Evolutionary conservation across 2,888 invertebrate species (phyloP).

Genomic region (Synanthedon formicaeformis): DNA sequence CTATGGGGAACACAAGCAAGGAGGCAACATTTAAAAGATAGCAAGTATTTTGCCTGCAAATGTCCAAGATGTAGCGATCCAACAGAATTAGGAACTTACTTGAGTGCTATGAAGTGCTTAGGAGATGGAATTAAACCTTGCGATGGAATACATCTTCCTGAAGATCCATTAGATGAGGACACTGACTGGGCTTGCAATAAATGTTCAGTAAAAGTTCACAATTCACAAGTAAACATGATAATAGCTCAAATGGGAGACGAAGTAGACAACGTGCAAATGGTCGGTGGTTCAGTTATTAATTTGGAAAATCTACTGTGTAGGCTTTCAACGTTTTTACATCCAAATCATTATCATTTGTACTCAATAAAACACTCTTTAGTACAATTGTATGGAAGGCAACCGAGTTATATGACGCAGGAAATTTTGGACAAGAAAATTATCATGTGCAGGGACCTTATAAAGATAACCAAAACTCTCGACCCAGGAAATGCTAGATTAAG

Average conservation of each 20-base stretch:
- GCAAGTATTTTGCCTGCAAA: slow-evolving; percentile 82
- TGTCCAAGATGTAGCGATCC: slow-evolving; percentile 83
- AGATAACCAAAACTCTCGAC: slow-evolving; percentile 75
- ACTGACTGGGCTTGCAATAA: slow-evolving; percentile 83
- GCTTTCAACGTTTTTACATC: slow-evolving; percentile 81
- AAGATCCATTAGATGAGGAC: slow-evolving; percentile 76
- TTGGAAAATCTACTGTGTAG: slow-evolving; percentile 76
- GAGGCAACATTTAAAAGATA: slow-evolving; percentile 80
- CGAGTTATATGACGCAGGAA: slow-evolving; percentile 72
- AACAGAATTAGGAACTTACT: slow-evolving; percentile 82
- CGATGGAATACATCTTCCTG: slow-evolving; percentile 77
- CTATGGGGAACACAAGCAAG: slow-evolving; percentile 88
- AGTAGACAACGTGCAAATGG: slow-evolving; percentile 75
- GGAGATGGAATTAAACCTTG: slow-evolving; percentile 71
- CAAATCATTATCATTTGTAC: slow-evolving; percentile 86
- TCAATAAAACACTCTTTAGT: slow-evolving; percentile 85
- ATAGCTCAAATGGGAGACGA: slow-evolving; percentile 81
- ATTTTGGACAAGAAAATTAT: slow-evolving; percentile 74
- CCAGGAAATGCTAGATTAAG: slow-evolving; percentile 80
- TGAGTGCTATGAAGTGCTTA: slow-evolving; percentile 78
- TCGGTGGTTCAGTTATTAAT: slow-evolving; percentile 71
- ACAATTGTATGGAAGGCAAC: slow-evolving; percentile 81
- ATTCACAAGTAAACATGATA: slow-evolving; percentile 75
- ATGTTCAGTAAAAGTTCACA: slow-evolving; percentile 75
- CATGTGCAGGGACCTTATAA: slow-evolving; percentile 75